Conservation (phyloP, 2,797 vertebrate genomes). For the Hyperoplus lanceolatus region DNA sequence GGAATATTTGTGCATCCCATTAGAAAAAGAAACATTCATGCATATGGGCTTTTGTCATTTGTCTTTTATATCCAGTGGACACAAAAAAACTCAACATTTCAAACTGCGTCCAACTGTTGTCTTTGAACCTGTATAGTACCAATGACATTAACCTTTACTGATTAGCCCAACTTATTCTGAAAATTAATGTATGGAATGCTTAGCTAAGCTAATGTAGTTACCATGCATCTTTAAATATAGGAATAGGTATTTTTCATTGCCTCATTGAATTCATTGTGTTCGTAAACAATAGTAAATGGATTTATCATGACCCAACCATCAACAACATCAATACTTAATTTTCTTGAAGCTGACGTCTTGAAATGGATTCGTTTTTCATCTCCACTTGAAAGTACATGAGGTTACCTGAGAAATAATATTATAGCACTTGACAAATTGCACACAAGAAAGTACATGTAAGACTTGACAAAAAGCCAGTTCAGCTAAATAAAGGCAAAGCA, state of each 20-base stretch:
- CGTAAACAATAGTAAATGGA: not conserved
- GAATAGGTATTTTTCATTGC: too few species aligned
- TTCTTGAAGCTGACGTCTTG: not conserved
- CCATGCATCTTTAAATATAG: too few species aligned
- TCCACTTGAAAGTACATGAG: not conserved
- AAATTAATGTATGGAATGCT: not conserved
- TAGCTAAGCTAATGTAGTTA: too few species aligned
- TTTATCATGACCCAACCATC: not conserved
- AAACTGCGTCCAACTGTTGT: not conserved
- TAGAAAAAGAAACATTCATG: not conserved
- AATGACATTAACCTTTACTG: not conserved
- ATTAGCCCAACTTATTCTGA: not conserved
- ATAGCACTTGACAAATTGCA: slow-evolving; percentile 9
- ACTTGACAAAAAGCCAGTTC: slow-evolving; percentile 10
- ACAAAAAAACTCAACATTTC: too few species aligned
- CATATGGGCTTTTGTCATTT: not conserved
- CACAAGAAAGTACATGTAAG: not conserved
- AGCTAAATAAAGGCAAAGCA: slow-evolving; percentile 8
- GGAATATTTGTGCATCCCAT: not conserved
- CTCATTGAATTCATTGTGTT: not conserved
- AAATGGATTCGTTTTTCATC: not conserved
- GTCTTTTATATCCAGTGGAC: not conserved
- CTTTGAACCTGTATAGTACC: not conserved
- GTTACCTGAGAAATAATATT: not conserved
- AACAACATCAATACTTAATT: not conserved